Evolutionary conservation across 2,888 invertebrate species (phyloP), one percentile per base, ranked within the genome.

Genomic region (Gibbula magus): DNA sequence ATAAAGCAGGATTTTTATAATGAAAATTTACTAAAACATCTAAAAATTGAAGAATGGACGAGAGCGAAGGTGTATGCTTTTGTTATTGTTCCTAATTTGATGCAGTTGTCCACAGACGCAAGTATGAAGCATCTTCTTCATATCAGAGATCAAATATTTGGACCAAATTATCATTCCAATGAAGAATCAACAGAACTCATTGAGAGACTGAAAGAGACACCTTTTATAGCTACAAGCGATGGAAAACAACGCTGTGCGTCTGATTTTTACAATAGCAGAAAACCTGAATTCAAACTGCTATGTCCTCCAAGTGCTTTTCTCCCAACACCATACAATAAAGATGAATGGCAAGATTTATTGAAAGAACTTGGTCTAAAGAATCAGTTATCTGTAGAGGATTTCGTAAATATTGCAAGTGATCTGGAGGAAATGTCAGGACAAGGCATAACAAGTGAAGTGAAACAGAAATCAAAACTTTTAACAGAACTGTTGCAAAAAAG

Each of bases 261-360:
- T 52, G 81, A 84, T 10, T 87, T 87, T 56, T 88, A 84, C 56
- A 84, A 86, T 66, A 84, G 83, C 2, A 77, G 83, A 13, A 82
- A 84, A 45, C 61, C 76, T 5, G 75, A 87, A 0, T 88, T 88
- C 79, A 70, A 78, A 16, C 74, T 77, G 13, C 84, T 88, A 85
- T 78, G 84, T 18, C 56, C 83, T 45, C 77, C 80, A 20, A 76
- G 80, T 3, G 83, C 83, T 25, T 83, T 88, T 35, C 81, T 85
- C 0, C 87, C 87, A 0, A 13, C 29, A 0, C 35, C 52, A n/a
- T 78, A 18, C 10, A 0, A 53, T 25, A 18, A 39, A 73, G 7
- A 13, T 22, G 18, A 51, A 25, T 74, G 77, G 56, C 20, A 56
- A 8, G 18, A 29, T 8, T 56, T 84, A 2, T 75, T 84, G 22